Conservation (phyloP, 2,888 invertebrate species). For the Halocaridina rubra region DNA sequence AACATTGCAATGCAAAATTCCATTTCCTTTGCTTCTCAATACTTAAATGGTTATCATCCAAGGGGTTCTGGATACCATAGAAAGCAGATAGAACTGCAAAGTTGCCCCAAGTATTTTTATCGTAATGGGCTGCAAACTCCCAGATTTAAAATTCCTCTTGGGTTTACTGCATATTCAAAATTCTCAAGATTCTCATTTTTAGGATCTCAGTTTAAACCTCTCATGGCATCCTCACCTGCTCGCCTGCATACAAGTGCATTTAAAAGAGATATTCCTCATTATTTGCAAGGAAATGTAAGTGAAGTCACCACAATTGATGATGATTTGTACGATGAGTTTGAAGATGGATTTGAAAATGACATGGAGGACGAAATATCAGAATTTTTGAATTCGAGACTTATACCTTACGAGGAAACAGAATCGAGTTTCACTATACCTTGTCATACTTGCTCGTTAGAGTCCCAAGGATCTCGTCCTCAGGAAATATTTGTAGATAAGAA, state of each 20-base stretch:
- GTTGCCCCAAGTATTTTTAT: too few species aligned
- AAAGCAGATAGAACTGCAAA: too few species aligned
- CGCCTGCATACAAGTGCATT: background rate
- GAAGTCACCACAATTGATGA: background rate
- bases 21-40: too few species aligned
- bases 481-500: conserved; percentile 54
- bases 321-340: background rate
- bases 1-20: too few species aligned
- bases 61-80: too few species aligned
- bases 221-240: background rate
- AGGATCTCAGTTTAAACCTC: too few species aligned
- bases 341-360: conserved; percentile 22
- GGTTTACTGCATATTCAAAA: too few species aligned
- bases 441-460: conserved; percentile 1
- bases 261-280: background rate
- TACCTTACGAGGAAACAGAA: conserved; percentile 44
- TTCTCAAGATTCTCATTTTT: too few species aligned
- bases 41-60: too few species aligned
- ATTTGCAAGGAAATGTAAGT: background rate
- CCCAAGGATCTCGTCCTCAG: background rate
- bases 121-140: too few species aligned
- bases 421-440: conserved; percentile 43
- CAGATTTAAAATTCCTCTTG: too few species aligned
- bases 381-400: conserved; percentile 31
- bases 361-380: conserved; percentile 53